Percentiles rank a stretch among this genome's conserved stretches.
These are phyloP conservation scores for Agrilus planipennis DNA, from an alignment of 1,140 invertebrate species.

Conservation along the genomic window DNA sequence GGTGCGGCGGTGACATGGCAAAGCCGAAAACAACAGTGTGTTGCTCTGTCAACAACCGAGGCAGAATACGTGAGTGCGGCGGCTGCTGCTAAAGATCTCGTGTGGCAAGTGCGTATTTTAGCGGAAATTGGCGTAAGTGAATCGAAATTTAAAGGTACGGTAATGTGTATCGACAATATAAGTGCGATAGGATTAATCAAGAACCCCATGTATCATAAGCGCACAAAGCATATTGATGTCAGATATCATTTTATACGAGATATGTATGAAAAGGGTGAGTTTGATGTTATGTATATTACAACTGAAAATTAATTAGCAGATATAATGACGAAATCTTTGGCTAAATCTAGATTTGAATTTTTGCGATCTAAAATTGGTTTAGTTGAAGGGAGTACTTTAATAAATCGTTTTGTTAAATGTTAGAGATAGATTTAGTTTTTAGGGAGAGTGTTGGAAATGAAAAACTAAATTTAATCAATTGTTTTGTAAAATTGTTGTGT, in stretches of 20 bases:
- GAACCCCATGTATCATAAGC: slow-evolving; percentile 28
- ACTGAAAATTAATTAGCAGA: slow-evolving; percentile 18
- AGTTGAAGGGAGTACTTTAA: too few species aligned
- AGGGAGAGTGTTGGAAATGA: too few species aligned
- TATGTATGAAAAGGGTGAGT: background rate
- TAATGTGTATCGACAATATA: slow-evolving; percentile 3
- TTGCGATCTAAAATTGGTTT: too few species aligned
- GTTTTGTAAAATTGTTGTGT: too few species aligned
- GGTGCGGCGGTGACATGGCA: background rate
- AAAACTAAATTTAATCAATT: too few species aligned
- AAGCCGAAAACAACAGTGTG: background rate
- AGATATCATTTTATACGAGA: slow-evolving; percentile 11
- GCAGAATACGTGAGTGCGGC: background rate
- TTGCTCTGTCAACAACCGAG: background rate
- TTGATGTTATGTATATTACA: slow-evolving; percentile 14
- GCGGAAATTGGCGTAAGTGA: too few species aligned
- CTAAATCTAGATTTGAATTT: too few species aligned
- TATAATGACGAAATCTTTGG: slow-evolving; percentile 21
- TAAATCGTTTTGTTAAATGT: too few species aligned
- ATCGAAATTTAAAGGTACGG: too few species aligned
- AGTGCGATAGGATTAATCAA: slow-evolving; percentile 26
- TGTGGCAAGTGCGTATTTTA: too few species aligned
- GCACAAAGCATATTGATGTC: slow-evolving; percentile 23
- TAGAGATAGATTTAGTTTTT: too few species aligned
- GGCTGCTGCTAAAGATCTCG: background rate